Conservation (phyloP, 35 echinoderm and acorn worm genomes). For the Heliocidaris tuberculata region DNA sequence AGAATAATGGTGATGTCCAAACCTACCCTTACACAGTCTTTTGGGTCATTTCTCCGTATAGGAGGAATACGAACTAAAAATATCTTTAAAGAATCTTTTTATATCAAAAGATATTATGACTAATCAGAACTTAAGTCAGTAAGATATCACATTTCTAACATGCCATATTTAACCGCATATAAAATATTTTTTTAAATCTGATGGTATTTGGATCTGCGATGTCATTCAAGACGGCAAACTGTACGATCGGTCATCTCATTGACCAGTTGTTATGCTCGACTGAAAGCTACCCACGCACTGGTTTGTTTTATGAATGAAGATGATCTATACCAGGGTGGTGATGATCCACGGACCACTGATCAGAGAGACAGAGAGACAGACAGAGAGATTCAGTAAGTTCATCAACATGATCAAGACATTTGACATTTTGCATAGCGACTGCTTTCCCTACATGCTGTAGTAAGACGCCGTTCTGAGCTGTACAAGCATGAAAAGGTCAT, state of each 20-base stretch:
- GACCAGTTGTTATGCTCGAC: background rate
- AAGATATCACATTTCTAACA: background rate
- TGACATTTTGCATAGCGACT: background rate
- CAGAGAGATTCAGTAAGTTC: too few species aligned
- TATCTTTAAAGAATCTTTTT: background rate
- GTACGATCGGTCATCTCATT: background rate
- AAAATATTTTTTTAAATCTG: background rate
- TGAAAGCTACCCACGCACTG: background rate
- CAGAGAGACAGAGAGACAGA: background rate
- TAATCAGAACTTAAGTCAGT: background rate
- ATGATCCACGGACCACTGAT: background rate
- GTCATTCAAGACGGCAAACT: background rate
- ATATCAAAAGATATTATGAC: background rate
- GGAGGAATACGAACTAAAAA: background rate
- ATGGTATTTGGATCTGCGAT: background rate
- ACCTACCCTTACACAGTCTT: background rate
- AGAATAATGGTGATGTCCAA: background rate
- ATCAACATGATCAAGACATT: background rate
- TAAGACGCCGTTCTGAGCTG: too few species aligned
- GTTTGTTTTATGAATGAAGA: conserved; percentile 1
- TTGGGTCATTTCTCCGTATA: background rate
- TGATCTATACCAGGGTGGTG: background rate
- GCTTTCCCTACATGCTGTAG: too few species aligned
- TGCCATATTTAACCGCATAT: background rate
- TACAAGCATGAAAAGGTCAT: too few species aligned